Evolutionary conservation across 2,888 invertebrate species (phyloP).

Genomic region (Auanema sp.): DNA sequence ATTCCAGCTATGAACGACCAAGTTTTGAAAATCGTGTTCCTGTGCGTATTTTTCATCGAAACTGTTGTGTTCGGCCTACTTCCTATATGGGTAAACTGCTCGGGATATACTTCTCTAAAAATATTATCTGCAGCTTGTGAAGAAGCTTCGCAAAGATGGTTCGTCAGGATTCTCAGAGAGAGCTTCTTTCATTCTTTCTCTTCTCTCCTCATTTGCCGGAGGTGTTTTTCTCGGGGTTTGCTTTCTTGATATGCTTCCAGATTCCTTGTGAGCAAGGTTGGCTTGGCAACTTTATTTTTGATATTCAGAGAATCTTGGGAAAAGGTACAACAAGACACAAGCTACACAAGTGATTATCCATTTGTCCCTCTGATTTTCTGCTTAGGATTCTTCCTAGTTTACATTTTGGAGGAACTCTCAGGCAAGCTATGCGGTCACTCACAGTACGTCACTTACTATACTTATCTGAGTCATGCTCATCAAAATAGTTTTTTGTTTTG

Average conservation of each 20-base stretch:
- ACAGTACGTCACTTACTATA: neutral
- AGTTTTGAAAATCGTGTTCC: constrained; percentile 11
- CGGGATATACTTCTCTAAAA: neutral
- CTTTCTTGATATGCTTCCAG: constrained; percentile 53
- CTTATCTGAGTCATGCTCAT: neutral
- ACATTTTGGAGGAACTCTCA: constrained; percentile 51
- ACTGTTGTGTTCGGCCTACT: constrained; percentile 43
- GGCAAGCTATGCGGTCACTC: constrained; percentile 27
- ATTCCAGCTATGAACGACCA: no score
- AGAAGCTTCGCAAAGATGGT: constrained; percentile 21
- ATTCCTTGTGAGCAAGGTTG: constrained; percentile 38
- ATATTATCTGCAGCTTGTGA: constrained; percentile 23
- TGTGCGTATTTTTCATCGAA: constrained; percentile 44
- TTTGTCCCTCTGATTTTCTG: constrained; percentile 38
- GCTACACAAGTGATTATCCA: constrained; percentile 33
- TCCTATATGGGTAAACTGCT: constrained; percentile 72
- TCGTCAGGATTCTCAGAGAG: constrained; percentile 20
- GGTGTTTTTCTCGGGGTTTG: constrained; percentile 56
- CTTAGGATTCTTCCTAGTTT: constrained; percentile 54
- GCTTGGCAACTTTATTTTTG: neutral
- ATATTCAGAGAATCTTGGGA: constrained; percentile 39
- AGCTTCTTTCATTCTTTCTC: constrained; percentile 41
- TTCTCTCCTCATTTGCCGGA: constrained; percentile 53
- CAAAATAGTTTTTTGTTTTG: neutral
- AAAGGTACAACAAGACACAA: constrained; percentile 20